Evolutionary conservation across 1,140 invertebrate species (phyloP).

Genomic region (Magallana angulata): DNA sequence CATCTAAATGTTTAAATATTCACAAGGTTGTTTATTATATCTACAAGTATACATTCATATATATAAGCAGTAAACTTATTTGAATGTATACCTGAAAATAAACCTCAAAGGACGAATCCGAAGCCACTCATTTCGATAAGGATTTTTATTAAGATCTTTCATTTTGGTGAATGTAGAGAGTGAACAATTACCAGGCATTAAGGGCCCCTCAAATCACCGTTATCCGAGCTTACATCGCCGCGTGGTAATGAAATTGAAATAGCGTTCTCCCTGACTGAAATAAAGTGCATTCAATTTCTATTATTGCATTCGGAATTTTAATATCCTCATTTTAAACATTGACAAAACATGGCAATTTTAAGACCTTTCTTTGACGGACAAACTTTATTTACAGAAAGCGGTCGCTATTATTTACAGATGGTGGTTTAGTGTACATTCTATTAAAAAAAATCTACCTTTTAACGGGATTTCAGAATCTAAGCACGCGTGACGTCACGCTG

Average conservation of each 20-base stretch:
- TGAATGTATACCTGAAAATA: too few species aligned
- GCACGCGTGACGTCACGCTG: not conserved
- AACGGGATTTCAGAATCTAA: not conserved
- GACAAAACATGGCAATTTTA: conserved; percentile 4
- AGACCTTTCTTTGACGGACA: not conserved
- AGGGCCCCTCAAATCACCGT: not conserved
- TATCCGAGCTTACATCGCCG: not conserved
- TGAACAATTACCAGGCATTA: not conserved
- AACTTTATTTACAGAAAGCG: conserved; percentile 7
- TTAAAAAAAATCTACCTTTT: not conserved
- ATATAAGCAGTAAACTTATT: too few species aligned
- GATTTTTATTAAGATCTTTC: conserved; percentile 27
- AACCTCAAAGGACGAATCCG: too few species aligned
- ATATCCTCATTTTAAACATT: conserved; percentile 16
- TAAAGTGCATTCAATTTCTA: conserved; percentile 33
- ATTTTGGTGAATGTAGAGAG: not conserved
- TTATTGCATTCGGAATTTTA: conserved; percentile 11
- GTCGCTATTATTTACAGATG: not conserved
- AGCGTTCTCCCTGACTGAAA: not conserved
- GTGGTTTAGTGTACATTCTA: not conserved
- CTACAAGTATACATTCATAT: too few species aligned
- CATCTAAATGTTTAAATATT: too few species aligned
- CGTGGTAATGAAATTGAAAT: conserved; percentile 4
- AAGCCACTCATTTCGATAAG: not conserved
- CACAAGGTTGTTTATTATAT: too few species aligned